phyloP scores from a whole-genome alignment of 2,797 vertebrate species.

The Anas capensis region DNA sequence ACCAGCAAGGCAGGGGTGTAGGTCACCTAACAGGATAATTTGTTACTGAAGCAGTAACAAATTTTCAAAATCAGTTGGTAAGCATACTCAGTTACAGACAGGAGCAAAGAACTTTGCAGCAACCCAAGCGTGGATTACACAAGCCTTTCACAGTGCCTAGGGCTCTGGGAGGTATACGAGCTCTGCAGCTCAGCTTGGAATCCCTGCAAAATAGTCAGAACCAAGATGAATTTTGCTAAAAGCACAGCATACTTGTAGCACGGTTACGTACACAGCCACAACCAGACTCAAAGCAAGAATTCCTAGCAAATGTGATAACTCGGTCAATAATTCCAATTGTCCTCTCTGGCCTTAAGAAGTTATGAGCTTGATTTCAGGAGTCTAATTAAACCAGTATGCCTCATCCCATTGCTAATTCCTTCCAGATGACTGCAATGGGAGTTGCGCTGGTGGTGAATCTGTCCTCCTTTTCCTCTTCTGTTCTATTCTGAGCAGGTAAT shows the following conservation, averaged over 20 bases:
- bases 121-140: neutral
- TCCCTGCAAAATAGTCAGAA: neutral
- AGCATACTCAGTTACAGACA: neutral
- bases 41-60: neutral
- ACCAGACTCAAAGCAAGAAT: neutral
- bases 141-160: neutral
- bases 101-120: neutral
- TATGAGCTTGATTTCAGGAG: neutral
- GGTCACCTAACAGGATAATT: neutral
- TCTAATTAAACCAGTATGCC: conserved; percentile 42
- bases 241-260: fast-evolving
- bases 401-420: conserved; percentile 37
- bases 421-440: conserved; percentile 34
- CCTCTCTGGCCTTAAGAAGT: neutral
- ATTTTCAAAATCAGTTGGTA: neutral
- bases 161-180: neutral
- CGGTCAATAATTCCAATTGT: neutral
- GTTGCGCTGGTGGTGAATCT: neutral
- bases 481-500: conserved; percentile 40
- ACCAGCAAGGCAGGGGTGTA: neutral
- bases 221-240: neutral
- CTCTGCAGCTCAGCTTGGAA: neutral
- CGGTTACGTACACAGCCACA: neutral
- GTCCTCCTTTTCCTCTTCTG: conserved; percentile 22
- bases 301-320: neutral